Conservation (phyloP, 2,113 vertebrate species). For the Trogon surrucura region DNA sequence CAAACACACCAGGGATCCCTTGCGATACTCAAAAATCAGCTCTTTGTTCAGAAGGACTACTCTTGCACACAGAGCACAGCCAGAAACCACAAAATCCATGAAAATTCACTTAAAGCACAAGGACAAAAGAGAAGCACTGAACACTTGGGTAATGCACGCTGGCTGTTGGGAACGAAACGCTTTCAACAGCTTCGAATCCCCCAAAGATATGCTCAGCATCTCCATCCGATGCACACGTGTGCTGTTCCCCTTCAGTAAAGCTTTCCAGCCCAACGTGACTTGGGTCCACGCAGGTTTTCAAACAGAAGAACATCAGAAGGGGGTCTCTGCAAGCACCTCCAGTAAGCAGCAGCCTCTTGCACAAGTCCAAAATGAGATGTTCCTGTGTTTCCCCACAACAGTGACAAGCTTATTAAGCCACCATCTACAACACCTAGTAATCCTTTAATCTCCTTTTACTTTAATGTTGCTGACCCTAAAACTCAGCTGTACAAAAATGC, state of each 20-base stretch:
- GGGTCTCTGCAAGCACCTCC: neutral
- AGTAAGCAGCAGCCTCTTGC: neutral
- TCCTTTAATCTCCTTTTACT: neutral
- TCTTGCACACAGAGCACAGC: neutral
- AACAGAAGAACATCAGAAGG: neutral
- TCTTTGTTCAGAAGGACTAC: neutral
- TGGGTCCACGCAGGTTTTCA: neutral
- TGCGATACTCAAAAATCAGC: neutral
- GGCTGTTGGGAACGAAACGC: neutral
- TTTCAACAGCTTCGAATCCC: neutral
- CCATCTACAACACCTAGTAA: neutral
- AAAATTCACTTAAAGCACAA: neutral
- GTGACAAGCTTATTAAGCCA: neutral
- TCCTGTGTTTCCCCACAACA: neutral
- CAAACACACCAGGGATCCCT: neutral
- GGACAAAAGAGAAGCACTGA: constrained; percentile 31
- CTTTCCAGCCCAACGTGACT: neutral
- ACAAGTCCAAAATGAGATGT: neutral
- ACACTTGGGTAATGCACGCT: neutral
- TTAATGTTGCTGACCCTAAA: neutral
- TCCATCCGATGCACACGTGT: fast-evolving
- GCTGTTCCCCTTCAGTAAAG: fast-evolving
- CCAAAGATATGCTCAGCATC: fast-evolving
- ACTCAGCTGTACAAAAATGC: neutral
- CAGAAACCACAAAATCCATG: neutral